Conservation (phyloP, 2,888 invertebrate genomes). For the Notodonta dromedarius region DNA sequence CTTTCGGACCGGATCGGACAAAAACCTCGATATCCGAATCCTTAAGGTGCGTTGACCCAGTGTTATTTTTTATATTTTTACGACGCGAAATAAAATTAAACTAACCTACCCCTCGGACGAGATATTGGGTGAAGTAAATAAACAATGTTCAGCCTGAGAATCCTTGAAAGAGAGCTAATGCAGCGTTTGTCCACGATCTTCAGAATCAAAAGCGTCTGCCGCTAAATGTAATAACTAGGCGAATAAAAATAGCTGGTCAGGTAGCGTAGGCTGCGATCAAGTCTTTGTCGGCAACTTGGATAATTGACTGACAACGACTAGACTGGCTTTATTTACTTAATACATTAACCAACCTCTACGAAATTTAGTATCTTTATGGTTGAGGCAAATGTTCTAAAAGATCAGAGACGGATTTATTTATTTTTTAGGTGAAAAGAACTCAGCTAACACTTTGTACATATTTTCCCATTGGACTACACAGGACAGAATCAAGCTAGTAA, state of each 20-base stretch:
- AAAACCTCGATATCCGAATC: constrained; percentile 31
- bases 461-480: too few species aligned
- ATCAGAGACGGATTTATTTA: too few species aligned
- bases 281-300: constrained; percentile 34
- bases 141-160: constrained; percentile 17
- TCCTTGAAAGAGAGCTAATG: constrained; percentile 40
- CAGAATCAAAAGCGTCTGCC: constrained; percentile 27
- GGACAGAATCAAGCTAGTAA: too few species aligned
- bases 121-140: constrained; percentile 16
- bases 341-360: too few species aligned
- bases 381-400: neutral
- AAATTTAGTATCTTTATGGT: too few species aligned
- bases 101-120: constrained; percentile 14
- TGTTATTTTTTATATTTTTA: constrained; percentile 28
- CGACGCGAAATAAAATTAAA: constrained; percentile 14
- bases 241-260: neutral
- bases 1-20: constrained; percentile 28
- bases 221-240: neutral
- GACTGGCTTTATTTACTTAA: constrained; percentile 19
- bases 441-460: too few species aligned
- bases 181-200: constrained; percentile 31
- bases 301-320: constrained; percentile 27
- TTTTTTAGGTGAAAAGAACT: too few species aligned
- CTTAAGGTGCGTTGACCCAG: constrained; percentile 35
- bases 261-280: neutral